phyloP scores from a whole-genome alignment of 1,140 invertebrate genomes.

The Latrodectus geometricus region DNA sequence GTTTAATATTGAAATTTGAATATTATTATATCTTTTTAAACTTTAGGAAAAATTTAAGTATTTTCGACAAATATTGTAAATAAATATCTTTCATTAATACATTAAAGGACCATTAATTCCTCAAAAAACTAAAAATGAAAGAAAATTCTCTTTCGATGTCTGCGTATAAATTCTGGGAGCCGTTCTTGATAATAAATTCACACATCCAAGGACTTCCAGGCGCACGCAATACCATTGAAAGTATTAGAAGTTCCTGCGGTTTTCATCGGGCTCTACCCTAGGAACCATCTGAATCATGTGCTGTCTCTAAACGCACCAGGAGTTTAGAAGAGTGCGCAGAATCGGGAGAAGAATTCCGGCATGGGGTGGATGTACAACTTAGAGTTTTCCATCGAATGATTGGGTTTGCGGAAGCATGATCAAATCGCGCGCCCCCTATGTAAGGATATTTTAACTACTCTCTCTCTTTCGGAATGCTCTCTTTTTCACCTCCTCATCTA shows the following conservation, averaged over 20 bases:
- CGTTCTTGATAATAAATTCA: too few relatives aligned
- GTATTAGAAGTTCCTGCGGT: background rate
- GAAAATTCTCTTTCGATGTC: too few relatives aligned
- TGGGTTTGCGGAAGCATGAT: conserved; percentile 32
- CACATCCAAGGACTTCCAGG: too few relatives aligned
- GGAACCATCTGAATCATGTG: conserved; percentile 46
- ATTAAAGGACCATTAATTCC: too few relatives aligned
- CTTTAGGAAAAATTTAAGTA: too few relatives aligned
- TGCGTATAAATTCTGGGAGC: too few relatives aligned
- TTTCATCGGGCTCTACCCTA: conserved; percentile 2
- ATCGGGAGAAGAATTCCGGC: background rate
- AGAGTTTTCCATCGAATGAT: conserved; percentile 46
- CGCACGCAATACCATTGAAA: background rate
- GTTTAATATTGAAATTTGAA: too few relatives aligned
- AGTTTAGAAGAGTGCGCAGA: conserved; percentile 21
- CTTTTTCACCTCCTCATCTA: background rate
- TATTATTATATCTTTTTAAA: too few relatives aligned
- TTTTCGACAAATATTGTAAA: too few relatives aligned
- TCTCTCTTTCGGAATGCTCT: background rate
- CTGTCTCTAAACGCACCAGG: conserved; percentile 23
- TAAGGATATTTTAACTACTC: conserved; percentile 28
- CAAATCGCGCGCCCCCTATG: conserved; percentile 43
- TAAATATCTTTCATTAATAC: too few relatives aligned
- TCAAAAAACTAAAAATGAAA: too few relatives aligned
- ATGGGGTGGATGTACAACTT: conserved; percentile 3